Evolutionary conservation across 2,797 vertebrate species (phyloP).

Genomic region (Heterohyrax brucei): DNA sequence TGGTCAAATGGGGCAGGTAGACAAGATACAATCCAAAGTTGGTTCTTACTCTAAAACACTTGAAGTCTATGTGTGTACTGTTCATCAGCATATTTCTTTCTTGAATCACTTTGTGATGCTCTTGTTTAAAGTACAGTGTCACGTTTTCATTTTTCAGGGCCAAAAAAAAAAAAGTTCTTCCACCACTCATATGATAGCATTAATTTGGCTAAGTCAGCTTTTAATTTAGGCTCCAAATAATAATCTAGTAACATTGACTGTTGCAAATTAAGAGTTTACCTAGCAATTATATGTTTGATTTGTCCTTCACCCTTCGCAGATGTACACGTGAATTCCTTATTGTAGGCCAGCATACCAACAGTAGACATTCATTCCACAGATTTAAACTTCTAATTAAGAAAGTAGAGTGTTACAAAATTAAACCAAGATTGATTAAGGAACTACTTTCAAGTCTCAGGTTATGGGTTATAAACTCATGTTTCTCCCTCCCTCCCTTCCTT

Average conservation of each 20-base stretch:
- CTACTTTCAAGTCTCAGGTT: not conserved
- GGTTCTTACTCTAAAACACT: not conserved
- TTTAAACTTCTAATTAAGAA: conserved; percentile 29
- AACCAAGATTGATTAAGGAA: conserved; percentile 40
- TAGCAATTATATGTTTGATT: conserved; percentile 14
- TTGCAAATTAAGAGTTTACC: conserved; percentile 8
- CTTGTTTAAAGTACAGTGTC: not conserved
- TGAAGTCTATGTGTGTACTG: not conserved
- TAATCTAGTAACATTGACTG: rapidly evolving
- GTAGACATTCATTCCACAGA: not conserved
- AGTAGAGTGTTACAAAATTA: not conserved
- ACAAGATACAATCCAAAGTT: not conserved
- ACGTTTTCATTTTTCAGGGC: not conserved
- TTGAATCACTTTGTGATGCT: not conserved
- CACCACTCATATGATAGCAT: not conserved
- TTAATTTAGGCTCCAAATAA: not conserved
- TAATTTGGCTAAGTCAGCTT: not conserved
- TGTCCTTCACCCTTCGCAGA: conserved; percentile 35
- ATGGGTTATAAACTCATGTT: not conserved
- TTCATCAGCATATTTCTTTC: not conserved
- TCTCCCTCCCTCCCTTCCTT: not conserved
- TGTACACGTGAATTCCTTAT: conserved; percentile 39
- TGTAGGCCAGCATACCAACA: not conserved
- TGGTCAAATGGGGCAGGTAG: not conserved
- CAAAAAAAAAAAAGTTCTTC: not conserved